These are phyloP conservation scores for Philypnodon macrostomus DNA, from an alignment of 2,797 vertebrate species.

Conservation along the genomic window DNA sequence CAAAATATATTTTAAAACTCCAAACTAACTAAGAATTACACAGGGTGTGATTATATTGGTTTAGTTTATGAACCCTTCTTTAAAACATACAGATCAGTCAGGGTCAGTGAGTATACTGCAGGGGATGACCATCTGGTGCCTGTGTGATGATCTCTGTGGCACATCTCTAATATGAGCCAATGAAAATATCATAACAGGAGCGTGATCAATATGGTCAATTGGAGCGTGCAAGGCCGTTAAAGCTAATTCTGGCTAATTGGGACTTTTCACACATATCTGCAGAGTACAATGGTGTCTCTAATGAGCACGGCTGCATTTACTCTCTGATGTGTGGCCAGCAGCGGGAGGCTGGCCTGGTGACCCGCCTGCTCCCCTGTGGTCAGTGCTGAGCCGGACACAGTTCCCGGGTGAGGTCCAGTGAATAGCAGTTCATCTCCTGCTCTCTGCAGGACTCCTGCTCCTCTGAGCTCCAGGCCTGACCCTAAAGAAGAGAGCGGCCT, in stretches of 20 bases:
- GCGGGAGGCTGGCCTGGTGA: slow-evolving; percentile 61
- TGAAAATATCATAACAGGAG: slow-evolving; percentile 22
- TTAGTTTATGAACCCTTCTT: neutral
- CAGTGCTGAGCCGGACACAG: slow-evolving; percentile 56
- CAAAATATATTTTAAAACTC: too few relatives aligned
- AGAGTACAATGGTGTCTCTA: slow-evolving; percentile 53
- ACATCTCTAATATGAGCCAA: slow-evolving; percentile 38
- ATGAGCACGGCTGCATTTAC: slow-evolving; percentile 56
- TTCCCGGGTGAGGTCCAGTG: slow-evolving; percentile 41
- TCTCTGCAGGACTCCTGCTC: slow-evolving; percentile 57
- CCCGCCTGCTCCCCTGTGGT: slow-evolving; percentile 60
- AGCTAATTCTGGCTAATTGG: slow-evolving; percentile 75
- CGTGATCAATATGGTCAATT: slow-evolving; percentile 66
- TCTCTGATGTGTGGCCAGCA: slow-evolving; percentile 52
- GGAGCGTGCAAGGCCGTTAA: slow-evolving; percentile 29
- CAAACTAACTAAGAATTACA: too few relatives aligned
- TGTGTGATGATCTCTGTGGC: slow-evolving; percentile 22
- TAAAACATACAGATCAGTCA: neutral
- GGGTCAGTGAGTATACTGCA: neutral
- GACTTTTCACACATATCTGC: slow-evolving; percentile 68
- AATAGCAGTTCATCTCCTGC: slow-evolving; percentile 64
- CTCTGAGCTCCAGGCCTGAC: slow-evolving; percentile 59
- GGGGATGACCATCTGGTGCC: slow-evolving; percentile 33
- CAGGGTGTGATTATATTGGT: too few relatives aligned
- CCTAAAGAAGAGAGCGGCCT: slow-evolving; percentile 39